These are phyloP conservation scores for Gavialis gangeticus DNA, from an alignment of 2,113 vertebrate genomes.

Conservation along the genomic window DNA sequence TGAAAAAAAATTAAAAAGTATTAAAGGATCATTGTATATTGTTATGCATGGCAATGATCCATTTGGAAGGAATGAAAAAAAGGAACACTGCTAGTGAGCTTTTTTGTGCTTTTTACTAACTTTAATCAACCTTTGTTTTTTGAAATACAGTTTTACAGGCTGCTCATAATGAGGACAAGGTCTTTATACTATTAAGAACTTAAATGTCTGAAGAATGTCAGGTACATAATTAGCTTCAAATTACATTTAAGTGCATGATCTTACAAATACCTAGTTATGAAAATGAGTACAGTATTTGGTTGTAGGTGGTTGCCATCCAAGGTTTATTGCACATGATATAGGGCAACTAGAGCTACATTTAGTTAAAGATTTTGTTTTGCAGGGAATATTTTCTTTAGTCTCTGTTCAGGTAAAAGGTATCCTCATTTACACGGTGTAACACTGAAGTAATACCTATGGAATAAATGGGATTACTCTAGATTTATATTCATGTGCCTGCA, in stretches of 20 bases:
- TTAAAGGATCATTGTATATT: accelerated
- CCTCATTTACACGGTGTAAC: accelerated
- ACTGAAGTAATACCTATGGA: background rate
- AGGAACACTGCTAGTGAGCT: accelerated
- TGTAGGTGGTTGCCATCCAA: background rate
- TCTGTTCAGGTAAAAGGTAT: background rate
- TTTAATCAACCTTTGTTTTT: background rate
- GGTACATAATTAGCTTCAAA: background rate
- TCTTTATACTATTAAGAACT: background rate
- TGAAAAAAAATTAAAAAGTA: background rate
- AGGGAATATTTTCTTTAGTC: accelerated
- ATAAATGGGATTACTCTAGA: background rate
- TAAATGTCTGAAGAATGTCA: accelerated
- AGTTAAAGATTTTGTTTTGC: accelerated
- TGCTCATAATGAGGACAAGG: accelerated
- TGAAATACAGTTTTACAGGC: background rate
- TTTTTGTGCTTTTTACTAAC: background rate
- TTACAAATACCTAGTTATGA: background rate
- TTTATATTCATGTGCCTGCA: background rate
- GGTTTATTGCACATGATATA: accelerated
- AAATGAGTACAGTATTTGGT: background rate
- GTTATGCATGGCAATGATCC: background rate
- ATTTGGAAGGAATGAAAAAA: background rate
- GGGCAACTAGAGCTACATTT: background rate
- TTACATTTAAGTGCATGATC: background rate